A percentile compares a stretch with the other conserved stretches of the same genome.
Evolutionary conservation across 2,113 vertebrate species (phyloP).

Genomic region (Tragulus kanchil): DNA sequence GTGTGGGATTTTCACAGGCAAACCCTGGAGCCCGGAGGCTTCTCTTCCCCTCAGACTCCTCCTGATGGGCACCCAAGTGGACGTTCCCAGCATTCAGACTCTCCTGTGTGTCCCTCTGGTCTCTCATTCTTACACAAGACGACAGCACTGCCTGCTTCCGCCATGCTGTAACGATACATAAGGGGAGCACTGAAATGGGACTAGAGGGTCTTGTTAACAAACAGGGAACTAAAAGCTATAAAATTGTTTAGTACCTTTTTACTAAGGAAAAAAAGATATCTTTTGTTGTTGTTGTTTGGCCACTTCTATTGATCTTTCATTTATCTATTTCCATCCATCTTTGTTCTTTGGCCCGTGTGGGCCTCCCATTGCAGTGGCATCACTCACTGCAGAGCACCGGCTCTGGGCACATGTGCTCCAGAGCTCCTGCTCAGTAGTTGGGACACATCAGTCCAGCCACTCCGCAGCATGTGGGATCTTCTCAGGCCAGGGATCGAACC

Average conservation of each 20-base stretch:
- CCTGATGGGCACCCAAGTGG: background rate
- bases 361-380: no score
- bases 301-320: no score
- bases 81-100: background rate
- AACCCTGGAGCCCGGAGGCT: background rate
- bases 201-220: background rate
- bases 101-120: background rate
- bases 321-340: no score
- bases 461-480: no score
- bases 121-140: background rate
- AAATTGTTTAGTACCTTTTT: background rate
- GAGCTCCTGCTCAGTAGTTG: no score
- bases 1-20: background rate
- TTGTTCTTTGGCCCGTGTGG: no score
- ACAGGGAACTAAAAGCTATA: background rate
- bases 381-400: no score
- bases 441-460: no score
- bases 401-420: no score
- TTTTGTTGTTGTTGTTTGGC: no score
- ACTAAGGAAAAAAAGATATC: background rate
- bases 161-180: background rate
- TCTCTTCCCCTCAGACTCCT: background rate
- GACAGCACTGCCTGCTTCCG: background rate
- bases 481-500: no score
- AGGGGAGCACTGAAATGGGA: background rate